These are phyloP conservation scores for Abrostola tripartita DNA, from an alignment of 2,888 invertebrate genomes.

Conservation along the genomic window DNA sequence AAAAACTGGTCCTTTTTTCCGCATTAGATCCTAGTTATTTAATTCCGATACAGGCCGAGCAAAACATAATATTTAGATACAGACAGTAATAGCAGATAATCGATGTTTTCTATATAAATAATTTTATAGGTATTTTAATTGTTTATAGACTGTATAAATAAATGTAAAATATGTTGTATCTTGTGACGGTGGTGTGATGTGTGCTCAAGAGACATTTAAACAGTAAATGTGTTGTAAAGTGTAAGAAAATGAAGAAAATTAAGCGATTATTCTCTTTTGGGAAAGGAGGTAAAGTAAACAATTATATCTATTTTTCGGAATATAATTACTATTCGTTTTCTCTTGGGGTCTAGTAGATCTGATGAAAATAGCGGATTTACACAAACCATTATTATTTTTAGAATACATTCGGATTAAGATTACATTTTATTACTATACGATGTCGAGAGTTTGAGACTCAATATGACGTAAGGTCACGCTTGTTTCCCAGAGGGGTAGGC, in stretches of 20 bases:
- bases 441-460: no score
- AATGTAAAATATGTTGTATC: constrained; percentile 15
- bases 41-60: neutral
- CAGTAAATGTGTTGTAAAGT: constrained; percentile 23
- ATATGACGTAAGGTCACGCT: no score
- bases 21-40: neutral
- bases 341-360: neutral
- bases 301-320: neutral
- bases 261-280: constrained; percentile 79
- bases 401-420: no score
- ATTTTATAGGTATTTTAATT: constrained; percentile 3
- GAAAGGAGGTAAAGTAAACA: constrained; percentile 77
- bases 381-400: no score
- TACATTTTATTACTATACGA: no score
- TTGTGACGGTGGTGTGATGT: constrained; percentile 11
- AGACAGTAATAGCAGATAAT: no score
- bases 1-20: neutral
- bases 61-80: no score
- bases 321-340: neutral
- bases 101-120: neutral
- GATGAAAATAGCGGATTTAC: neutral
- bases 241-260: constrained; percentile 77
- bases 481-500: no score
- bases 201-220: constrained; percentile 9
- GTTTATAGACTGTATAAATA: constrained; percentile 10